Percentiles rank a stretch among this genome's conserved stretches.
These are phyloP conservation scores for Acleris laterana DNA, from an alignment of 2,888 invertebrate genomes.

Conservation along the genomic window DNA sequence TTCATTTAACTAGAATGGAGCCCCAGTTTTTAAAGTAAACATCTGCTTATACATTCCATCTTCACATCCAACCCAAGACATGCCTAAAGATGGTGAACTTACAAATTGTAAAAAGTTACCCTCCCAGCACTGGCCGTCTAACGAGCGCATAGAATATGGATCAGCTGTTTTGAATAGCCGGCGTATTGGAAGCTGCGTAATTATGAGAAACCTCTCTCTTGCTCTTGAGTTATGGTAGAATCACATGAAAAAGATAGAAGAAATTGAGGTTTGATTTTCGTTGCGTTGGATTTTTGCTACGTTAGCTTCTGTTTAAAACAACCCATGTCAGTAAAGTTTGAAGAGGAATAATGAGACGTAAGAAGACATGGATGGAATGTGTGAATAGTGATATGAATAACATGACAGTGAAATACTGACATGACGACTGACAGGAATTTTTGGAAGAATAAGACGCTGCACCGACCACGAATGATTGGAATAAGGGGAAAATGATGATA, in stretches of 20 bases:
- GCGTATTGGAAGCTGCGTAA: conserved; percentile 17
- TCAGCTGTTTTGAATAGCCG: conserved; percentile 64
- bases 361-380: no score
- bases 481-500: no score
- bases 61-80: conserved; percentile 17
- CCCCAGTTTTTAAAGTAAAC: conserved; percentile 8
- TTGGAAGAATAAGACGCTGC: no score
- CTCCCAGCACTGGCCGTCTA: conserved; percentile 31
- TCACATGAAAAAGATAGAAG: background rate
- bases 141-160: conserved; percentile 66
- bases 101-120: conserved; percentile 30
- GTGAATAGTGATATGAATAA: no score
- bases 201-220: conserved; percentile 8
- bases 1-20: no score
- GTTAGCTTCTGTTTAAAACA: background rate
- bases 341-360: no score
- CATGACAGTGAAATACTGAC: no score
- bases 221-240: background rate
- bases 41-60: conserved; percentile 29
- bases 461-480: no score
- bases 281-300: background rate
- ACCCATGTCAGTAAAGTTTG: no score
- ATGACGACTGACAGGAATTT: no score
- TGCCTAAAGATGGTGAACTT: conserved; percentile 15
- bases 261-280: background rate